phyloP scores from a whole-genome alignment of 2,113 vertebrate genomes.

The Paracanthobrama guichenoti region DNA sequence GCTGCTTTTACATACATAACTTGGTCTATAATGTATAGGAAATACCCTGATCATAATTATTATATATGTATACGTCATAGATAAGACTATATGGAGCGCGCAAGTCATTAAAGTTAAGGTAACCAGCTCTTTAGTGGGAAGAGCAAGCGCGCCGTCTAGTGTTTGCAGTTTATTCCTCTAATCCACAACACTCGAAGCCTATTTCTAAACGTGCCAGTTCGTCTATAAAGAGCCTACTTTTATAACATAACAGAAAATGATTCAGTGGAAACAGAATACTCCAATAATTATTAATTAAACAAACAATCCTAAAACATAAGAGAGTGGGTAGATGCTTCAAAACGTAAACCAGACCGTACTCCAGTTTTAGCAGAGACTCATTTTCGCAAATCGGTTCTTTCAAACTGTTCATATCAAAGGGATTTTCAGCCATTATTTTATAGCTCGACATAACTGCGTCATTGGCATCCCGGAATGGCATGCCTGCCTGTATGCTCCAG shows the following conservation, averaged over 20 bases:
- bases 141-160: slow-evolving; percentile 55
- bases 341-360: background rate
- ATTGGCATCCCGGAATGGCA: background rate
- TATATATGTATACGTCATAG: slow-evolving; percentile 1
- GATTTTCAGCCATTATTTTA: background rate
- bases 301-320: background rate
- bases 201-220: background rate
- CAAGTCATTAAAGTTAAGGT: background rate
- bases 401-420: background rate
- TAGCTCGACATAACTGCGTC: background rate
- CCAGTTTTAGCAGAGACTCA: background rate
- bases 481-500: background rate
- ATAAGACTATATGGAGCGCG: background rate
- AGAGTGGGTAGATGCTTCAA: background rate
- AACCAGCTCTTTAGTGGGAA: background rate
- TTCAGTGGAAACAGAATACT: background rate
- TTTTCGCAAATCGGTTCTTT: background rate
- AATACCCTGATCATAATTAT: background rate
- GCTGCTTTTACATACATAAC: background rate
- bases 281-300: background rate
- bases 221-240: background rate
- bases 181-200: background rate
- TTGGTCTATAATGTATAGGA: background rate
- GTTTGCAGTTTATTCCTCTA: background rate
- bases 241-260: background rate